Conservation (phyloP, 1,140 invertebrate genomes). For the Aphelinus atriplicis region DNA sequence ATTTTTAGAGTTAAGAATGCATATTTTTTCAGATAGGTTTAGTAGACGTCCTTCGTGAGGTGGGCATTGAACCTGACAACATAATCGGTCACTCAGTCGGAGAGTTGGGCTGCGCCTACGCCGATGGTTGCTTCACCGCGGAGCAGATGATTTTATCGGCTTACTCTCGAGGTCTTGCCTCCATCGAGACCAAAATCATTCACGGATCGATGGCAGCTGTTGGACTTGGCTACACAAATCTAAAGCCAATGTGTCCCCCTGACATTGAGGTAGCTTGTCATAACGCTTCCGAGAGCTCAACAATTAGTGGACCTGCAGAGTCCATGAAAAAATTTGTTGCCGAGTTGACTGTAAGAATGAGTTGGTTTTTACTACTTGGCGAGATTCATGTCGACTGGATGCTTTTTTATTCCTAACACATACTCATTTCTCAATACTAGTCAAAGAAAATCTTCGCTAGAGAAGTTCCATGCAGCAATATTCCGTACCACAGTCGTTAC, state of each 20-base stretch:
- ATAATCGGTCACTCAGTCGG: conserved; percentile 83
- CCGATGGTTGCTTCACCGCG: conserved; percentile 79
- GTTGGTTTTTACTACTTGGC: conserved; percentile 82
- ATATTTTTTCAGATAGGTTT: conserved; percentile 84
- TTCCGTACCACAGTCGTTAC: conserved; percentile 78
- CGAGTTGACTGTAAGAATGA: conserved; percentile 67
- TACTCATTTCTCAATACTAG: conserved; percentile 60
- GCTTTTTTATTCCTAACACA: too few relatives aligned
- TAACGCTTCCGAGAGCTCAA: conserved; percentile 75
- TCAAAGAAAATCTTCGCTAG: conserved; percentile 80
- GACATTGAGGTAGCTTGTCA: conserved; percentile 76
- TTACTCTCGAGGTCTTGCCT: conserved; percentile 85
- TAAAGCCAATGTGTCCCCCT: conserved; percentile 63
- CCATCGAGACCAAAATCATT: conserved; percentile 79
- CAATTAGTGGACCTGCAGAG: conserved; percentile 74
- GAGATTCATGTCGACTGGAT: conserved; percentile 48
- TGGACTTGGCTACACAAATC: conserved; percentile 70
- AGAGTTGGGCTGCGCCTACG: conserved; percentile 82
- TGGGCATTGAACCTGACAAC: conserved; percentile 75
- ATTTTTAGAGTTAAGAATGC: conserved; percentile 80
- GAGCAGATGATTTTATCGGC: conserved; percentile 81
- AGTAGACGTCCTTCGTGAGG: conserved; percentile 72
- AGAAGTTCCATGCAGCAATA: conserved; percentile 74
- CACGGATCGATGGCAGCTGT: conserved; percentile 87
- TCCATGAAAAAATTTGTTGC: conserved; percentile 54